Evolutionary conservation across 2,113 vertebrate species (phyloP).

Genomic region (Pogonocichla stellata): DNA sequence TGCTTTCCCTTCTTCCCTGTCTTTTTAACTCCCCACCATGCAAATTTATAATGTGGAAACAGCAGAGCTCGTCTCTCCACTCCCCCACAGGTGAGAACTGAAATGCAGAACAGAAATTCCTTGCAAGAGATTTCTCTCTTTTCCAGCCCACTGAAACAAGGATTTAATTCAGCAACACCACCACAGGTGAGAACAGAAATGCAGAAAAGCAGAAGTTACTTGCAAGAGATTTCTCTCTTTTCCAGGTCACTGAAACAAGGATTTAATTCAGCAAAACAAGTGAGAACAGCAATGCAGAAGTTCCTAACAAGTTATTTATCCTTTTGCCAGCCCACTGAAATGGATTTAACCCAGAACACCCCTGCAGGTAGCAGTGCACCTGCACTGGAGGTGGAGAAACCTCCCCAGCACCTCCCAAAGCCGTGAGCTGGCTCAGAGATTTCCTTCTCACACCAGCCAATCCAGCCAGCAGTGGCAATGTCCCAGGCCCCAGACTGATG

Average conservation of each 20-base stretch:
- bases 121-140: background rate
- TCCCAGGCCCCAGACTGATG: background rate
- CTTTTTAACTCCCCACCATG: background rate
- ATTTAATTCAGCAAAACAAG: background rate
- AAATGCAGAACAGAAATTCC: background rate
- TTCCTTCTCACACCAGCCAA: background rate
- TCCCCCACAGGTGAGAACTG: background rate
- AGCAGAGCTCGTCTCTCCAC: background rate
- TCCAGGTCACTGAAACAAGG: background rate
- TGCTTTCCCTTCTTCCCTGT: background rate
- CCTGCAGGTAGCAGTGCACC: background rate
- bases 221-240: background rate
- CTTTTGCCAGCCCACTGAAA: background rate
- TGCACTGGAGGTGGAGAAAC: background rate
- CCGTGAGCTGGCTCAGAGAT: background rate
- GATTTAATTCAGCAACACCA: background rate
- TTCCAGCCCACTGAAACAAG: background rate
- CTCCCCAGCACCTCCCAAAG: background rate
- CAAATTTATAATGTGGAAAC: background rate
- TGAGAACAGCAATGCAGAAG: background rate
- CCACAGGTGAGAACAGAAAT: background rate
- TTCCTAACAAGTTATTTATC: background rate
- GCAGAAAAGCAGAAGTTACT: background rate
- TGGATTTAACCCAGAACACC: background rate
- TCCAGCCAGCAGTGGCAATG: background rate